phyloP scores from a whole-genome alignment of 2,797 vertebrate genomes.

The Semotilus atromaculatus region DNA sequence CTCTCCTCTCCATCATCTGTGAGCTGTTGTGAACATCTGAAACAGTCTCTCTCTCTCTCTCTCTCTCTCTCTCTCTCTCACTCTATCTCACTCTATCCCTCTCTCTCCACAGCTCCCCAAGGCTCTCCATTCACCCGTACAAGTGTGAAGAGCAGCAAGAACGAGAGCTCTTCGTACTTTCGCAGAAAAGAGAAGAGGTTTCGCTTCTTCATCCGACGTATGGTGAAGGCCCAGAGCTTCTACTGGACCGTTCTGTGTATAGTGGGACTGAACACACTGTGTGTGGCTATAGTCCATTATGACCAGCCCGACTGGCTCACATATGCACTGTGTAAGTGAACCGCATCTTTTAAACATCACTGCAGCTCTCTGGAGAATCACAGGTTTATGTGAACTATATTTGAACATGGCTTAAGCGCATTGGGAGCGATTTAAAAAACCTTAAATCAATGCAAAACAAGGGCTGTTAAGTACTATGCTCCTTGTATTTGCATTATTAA shows the following conservation, averaged over 20 bases:
- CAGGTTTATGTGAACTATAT: constrained; percentile 34
- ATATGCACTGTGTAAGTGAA: constrained; percentile 88
- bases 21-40: constrained; percentile 1
- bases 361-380: constrained; percentile 2
- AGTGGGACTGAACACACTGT: constrained; percentile 93
- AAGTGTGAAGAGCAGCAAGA: constrained; percentile 91
- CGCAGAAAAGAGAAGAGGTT: constrained; percentile 93
- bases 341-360: background rate
- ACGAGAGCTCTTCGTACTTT: constrained; percentile 90
- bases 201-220: constrained; percentile 92
- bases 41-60: constrained; percentile 22
- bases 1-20: constrained; percentile 13
- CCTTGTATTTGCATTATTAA: constrained; percentile 8
- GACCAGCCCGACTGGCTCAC: constrained; percentile 94
- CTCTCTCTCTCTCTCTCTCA: constrained; percentile 19
- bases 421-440: background rate
- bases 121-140: constrained; percentile 91
- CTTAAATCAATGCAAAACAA: constrained; percentile 4
- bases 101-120: constrained; percentile 73
- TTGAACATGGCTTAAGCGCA: constrained; percentile 9
- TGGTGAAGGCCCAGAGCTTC: constrained; percentile 97
- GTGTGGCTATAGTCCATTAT: constrained; percentile 96
- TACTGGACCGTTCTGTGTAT: constrained; percentile 95
- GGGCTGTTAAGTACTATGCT: constrained; percentile 1
- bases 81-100: background rate